A percentile compares a stretch with the other conserved stretches of the same genome.
These are phyloP conservation scores for Ametastegia equiseti DNA, from an alignment of 2,888 invertebrate genomes.

Conservation along the genomic window DNA sequence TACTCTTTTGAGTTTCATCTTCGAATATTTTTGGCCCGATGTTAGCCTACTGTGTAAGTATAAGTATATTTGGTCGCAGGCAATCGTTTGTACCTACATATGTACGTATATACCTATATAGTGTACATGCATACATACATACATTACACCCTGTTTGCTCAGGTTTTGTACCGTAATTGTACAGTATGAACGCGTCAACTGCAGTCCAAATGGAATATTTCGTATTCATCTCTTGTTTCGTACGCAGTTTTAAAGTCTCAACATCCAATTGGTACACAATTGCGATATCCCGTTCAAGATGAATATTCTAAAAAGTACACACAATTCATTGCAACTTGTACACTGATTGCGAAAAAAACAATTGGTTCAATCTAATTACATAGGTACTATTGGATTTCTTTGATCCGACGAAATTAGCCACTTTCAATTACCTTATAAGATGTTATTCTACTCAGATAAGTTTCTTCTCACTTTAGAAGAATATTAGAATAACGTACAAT, in stretches of 20 bases:
- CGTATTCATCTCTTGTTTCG: neutral
- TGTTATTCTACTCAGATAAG: too few species aligned
- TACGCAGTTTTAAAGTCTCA: neutral
- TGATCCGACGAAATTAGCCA: too few species aligned
- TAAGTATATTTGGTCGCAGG: neutral
- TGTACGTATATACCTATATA: neutral
- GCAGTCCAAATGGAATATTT: neutral
- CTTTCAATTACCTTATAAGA: too few species aligned
- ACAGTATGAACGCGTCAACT: neutral
- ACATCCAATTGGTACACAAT: neutral
- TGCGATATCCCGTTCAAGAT: too few species aligned
- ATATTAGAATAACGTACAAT: too few species aligned
- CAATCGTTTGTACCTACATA: neutral
- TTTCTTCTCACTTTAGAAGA: too few species aligned
- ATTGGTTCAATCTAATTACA: too few species aligned
- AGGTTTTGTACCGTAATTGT: conserved; percentile 17
- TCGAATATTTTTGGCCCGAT: neutral
- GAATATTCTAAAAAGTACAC: too few species aligned
- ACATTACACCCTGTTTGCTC: neutral
- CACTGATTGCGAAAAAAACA: neutral
- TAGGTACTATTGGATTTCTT: too few species aligned
- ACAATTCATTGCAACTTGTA: too few species aligned
- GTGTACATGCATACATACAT: neutral
- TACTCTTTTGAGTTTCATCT: too few species aligned
- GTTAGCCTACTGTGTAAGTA: neutral